phyloP scores from a whole-genome alignment of 2,113 vertebrate species.

The Tringa solitaria region DNA sequence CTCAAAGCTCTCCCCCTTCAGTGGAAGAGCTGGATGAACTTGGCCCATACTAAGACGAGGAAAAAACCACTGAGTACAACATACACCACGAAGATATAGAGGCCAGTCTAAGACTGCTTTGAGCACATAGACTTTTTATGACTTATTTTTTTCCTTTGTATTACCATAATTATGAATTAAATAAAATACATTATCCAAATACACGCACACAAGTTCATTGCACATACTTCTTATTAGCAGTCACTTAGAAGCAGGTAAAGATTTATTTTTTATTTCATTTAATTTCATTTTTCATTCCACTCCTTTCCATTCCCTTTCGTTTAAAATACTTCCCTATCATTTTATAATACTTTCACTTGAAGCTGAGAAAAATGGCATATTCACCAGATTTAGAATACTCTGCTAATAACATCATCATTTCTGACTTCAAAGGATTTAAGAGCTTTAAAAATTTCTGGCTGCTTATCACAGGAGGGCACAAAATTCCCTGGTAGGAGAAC shows the following conservation, averaged over 20 bases:
- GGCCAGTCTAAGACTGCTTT: background rate
- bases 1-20: background rate
- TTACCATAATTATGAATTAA: background rate
- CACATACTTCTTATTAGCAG: background rate
- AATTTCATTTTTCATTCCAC: background rate
- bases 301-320: background rate
- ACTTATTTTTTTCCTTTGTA: background rate
- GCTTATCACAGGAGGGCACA: background rate
- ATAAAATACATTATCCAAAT: background rate
- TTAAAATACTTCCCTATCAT: background rate
- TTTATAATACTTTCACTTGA: background rate
- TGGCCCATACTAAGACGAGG: background rate
- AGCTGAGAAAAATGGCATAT: background rate
- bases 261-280: background rate
- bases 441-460: background rate
- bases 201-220: background rate
- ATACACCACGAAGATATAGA: background rate
- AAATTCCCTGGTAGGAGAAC: background rate
- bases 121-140: background rate
- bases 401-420: background rate
- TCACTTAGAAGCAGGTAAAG: background rate
- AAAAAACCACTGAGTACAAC: background rate
- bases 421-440: slow-evolving; percentile 14
- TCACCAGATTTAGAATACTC: background rate
- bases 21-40: background rate